Base-by-base conservation (phyloP, 1,140 invertebrate genomes). In the Cylas formicarius region DNA sequence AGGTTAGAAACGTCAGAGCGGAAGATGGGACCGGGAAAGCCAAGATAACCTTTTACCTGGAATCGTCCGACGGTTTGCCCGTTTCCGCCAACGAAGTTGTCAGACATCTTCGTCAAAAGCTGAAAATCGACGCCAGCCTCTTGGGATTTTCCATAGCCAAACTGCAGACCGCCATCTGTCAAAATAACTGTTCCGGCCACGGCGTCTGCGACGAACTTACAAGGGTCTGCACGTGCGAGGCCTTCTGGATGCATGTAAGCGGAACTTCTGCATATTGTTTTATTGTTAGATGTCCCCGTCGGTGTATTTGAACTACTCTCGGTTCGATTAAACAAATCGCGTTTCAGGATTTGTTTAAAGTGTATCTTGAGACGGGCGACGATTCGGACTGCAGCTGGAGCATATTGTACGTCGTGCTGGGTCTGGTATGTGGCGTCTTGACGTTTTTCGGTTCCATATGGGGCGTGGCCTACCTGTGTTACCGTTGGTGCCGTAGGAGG, bases 171-270 rank as follows among this genome's bases (percentile, higher is more conserved):
- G 74, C 77, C 45, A 73, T 92, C 31, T 96, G 92, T 57, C 89
- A 95, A 60, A 93, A 93, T 68, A 81, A 88, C 66, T 96, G 91
- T 70, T 94, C 91, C 24, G 85, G 84, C 2, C 90, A 95, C 68
- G 92, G 91, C 26, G 76, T 79, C 13, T 96, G 92, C 67, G 81
- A 93, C 67, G 80, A 86, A 61, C 75, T 80, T 49, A 84, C 84
- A 7, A 76, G 90, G 58, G 74, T 79, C 35, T 97, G 92, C 60
- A 72, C 86, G 33, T 97, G 92, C 70, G 88, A 94, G 68, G 84
- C 89, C 19, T 96, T 95, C 71, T 97, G 91, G 91, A 95, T 95
- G 88, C 82, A 90, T 71, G 75, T 75, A 56, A 36, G 40, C 27
- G 4, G n/a, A n/a, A n/a, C n/a, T n/a, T n/a, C n/a, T n/a, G n/a